Percentiles rank a stretch among this genome's conserved stretches.
Conservation (phyloP, 2,888 invertebrate genomes). For the Allygus modestus region DNA sequence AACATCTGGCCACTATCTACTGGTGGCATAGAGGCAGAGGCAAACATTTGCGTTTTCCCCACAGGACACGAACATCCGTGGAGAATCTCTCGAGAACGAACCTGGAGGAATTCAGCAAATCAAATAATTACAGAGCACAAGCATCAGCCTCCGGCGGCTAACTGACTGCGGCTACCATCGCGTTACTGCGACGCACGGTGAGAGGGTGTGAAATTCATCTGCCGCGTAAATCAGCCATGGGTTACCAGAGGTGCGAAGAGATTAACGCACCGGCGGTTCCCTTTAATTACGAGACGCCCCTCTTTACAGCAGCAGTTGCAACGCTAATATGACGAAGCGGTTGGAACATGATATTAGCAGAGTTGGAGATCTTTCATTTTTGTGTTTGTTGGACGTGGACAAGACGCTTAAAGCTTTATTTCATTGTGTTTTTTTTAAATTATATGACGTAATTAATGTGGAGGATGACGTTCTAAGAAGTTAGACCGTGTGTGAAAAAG, state of each 20-base stretch:
- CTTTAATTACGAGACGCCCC: neutral
- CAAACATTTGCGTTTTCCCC: slow-evolving; percentile 4
- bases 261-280: neutral
- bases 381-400: too few species aligned
- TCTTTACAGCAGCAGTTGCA: neutral
- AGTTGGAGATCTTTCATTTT: too few species aligned
- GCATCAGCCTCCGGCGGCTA: neutral
- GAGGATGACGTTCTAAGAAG: too few species aligned
- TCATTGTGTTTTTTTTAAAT: too few species aligned
- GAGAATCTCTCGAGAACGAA: neutral
- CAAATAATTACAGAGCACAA: slow-evolving; percentile 49
- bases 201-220: slow-evolving; percentile 31
- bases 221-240: neutral
- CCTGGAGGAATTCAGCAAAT: slow-evolving; percentile 49
- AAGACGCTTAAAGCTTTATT: too few species aligned
- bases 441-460: too few species aligned
- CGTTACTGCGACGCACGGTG: neutral
- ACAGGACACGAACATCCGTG: neutral
- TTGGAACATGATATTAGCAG: too few species aligned
- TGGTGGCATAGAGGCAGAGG: too few species aligned
- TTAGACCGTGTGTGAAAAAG: too few species aligned
- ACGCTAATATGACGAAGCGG: too few species aligned
- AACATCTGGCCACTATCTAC: too few species aligned
- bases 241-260: neutral
- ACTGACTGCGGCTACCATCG: neutral